Conservation (phyloP, 2,888 invertebrate genomes). For the Eumerus sabulonum region DNA sequence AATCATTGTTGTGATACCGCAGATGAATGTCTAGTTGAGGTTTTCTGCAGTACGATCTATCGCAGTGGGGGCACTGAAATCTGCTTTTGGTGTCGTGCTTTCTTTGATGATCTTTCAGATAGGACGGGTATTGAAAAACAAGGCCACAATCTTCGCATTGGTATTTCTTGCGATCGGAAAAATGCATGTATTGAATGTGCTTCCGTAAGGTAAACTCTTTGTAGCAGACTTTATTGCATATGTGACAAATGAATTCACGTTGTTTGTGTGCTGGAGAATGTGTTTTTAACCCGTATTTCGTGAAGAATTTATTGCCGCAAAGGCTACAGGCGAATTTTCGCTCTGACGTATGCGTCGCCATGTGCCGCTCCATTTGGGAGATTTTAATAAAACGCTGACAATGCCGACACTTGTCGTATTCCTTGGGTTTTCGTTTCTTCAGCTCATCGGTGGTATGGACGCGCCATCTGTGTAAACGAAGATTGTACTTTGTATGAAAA, state of each 20-base stretch:
- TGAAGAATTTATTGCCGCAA: constrained; percentile 34
- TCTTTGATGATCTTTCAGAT: constrained; percentile 43
- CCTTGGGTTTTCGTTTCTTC: constrained; percentile 5
- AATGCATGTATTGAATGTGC: constrained; percentile 43
- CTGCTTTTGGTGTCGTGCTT: constrained; percentile 34
- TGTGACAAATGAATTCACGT: constrained; percentile 29
- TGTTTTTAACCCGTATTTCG: constrained; percentile 13
- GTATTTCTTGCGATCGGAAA: constrained; percentile 44
- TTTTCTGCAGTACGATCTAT: constrained; percentile 48
- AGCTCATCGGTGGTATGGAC: constrained; percentile 1
- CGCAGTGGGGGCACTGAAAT: constrained; percentile 47
- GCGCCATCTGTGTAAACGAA: constrained; percentile 8
- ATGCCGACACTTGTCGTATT: constrained; percentile 27
- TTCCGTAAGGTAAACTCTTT: constrained; percentile 28
- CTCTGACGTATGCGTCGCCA: not conserved
- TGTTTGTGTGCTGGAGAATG: constrained; percentile 27
- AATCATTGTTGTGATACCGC: constrained; percentile 68
- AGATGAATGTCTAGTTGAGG: constrained; percentile 63
- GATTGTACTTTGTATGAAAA: constrained; percentile 22
- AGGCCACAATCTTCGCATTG: constrained; percentile 61
- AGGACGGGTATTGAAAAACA: constrained; percentile 47
- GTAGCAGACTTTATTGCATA: constrained; percentile 44
- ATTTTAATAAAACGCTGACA: constrained; percentile 17
- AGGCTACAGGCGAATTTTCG: constrained; percentile 3
- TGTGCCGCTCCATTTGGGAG: constrained; percentile 15